phyloP scores from a whole-genome alignment of 2,888 invertebrate genomes.

The Seladonia tumulorum region DNA sequence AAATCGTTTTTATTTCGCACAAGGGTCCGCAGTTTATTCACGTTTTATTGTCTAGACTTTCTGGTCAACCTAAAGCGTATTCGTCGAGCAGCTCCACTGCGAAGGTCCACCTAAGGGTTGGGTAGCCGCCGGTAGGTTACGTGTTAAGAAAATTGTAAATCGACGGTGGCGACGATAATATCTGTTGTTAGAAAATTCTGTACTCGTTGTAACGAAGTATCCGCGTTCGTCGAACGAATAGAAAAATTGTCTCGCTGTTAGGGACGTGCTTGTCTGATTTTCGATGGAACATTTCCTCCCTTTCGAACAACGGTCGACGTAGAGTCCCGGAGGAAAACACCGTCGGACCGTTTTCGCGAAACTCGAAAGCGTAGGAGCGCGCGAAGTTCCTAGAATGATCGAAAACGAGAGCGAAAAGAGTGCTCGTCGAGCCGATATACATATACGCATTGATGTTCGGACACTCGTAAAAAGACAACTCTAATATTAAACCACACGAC shows the following conservation, averaged over 20 bases:
- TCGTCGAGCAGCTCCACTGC: background rate
- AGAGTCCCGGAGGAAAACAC: background rate
- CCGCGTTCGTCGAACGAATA: slow-evolving; percentile 2
- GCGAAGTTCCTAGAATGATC: slow-evolving; percentile 39
- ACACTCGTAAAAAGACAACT: background rate
- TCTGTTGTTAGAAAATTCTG: background rate
- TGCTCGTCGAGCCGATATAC: slow-evolving; percentile 27
- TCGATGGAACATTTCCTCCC: background rate
- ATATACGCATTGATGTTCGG: background rate
- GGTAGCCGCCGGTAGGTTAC: background rate
- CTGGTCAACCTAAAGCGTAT: background rate
- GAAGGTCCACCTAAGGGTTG: background rate
- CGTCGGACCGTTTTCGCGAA: background rate
- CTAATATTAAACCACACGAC: background rate
- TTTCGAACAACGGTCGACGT: background rate
- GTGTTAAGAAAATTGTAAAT: background rate
- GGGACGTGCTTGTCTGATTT: background rate
- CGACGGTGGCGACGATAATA: background rate
- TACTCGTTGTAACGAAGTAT: background rate
- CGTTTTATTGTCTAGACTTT: background rate
- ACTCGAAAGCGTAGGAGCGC: background rate
- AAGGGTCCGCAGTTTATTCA: no score
- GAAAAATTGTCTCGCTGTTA: background rate
- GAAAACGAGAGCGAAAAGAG: slow-evolving; percentile 5
- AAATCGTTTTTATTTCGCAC: no score